Percentiles rank a stretch among this genome's conserved stretches.
phyloP scores from a whole-genome alignment of 2,888 invertebrate species.

The Chrysomela aeneicollis region DNA sequence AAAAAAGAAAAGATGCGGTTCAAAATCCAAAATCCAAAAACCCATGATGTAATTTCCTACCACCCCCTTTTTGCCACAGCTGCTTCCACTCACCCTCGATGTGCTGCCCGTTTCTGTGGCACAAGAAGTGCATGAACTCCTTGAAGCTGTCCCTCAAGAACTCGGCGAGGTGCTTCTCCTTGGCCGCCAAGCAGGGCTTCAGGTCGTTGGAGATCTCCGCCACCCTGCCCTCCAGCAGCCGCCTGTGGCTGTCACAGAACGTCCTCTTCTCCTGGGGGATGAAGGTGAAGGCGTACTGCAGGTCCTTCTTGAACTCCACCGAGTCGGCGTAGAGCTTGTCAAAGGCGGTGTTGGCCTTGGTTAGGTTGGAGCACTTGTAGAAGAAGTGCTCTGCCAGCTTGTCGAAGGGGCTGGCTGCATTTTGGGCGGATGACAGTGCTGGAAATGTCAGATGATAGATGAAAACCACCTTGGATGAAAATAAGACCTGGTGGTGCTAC shows the following conservation, averaged over 20 bases:
- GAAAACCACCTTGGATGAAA: too few species aligned
- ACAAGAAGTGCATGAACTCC: constrained; percentile 42
- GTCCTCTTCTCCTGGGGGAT: constrained; percentile 29
- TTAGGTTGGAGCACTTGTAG: constrained; percentile 33
- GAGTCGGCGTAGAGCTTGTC: constrained; percentile 26
- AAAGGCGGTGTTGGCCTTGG: constrained; percentile 23
- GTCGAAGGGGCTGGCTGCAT: constrained; percentile 5
- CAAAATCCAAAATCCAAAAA: too few species aligned
- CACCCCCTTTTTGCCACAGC: too few species aligned
- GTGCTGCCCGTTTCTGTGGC: constrained; percentile 38
- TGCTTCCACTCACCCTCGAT: constrained; percentile 35
- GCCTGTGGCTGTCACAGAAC: constrained; percentile 39
- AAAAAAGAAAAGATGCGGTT: not conserved
- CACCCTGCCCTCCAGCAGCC: constrained; percentile 26
- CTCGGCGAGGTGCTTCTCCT: constrained; percentile 38
- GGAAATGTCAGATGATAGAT: too few species aligned
- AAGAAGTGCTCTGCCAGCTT: constrained; percentile 30
- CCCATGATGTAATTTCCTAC: too few species aligned
- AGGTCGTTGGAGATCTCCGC: constrained; percentile 32
- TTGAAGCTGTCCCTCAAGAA: constrained; percentile 34
- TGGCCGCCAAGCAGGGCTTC: constrained; percentile 30
- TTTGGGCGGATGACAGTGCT: constrained; percentile 19
- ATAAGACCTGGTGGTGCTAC: too few species aligned
- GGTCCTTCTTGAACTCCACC: constrained; percentile 28
- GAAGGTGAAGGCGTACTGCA: constrained; percentile 33